Percentiles rank a stretch among this genome's conserved stretches.
These are phyloP conservation scores for Cygnus atratus DNA, from an alignment of 2,113 vertebrate genomes.

Conservation along the genomic window DNA sequence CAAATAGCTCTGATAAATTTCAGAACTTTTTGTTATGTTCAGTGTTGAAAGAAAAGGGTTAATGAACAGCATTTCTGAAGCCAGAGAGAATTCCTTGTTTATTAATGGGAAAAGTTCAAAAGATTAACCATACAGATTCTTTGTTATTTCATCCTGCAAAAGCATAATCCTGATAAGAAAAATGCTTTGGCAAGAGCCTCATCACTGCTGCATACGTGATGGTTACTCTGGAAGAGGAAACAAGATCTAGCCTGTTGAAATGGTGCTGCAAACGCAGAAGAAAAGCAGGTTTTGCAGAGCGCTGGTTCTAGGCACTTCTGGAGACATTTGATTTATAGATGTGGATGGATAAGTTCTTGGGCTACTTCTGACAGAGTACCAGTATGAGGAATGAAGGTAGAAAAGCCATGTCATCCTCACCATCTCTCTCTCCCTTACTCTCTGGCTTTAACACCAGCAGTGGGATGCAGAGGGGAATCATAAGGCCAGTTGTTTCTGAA, in stretches of 20 bases:
- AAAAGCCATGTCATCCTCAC: not conserved
- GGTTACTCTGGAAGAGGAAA: not conserved
- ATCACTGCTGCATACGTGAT: not conserved
- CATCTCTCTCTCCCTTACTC: not conserved
- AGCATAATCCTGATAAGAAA: not conserved
- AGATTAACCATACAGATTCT: not conserved
- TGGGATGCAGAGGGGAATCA: not conserved
- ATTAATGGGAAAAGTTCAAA: not conserved
- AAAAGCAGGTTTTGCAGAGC: conserved; percentile 13
- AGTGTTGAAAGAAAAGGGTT: not conserved
- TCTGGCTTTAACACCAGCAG: not conserved
- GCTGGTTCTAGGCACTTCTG: not conserved
- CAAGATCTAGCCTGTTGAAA: conserved; percentile 18
- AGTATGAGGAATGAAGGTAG: not conserved
- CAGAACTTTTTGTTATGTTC: not conserved
- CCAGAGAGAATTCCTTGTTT: not conserved
- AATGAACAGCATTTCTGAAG: not conserved
- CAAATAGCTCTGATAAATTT: not conserved
- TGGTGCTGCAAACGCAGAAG: not conserved
- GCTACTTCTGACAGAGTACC: not conserved
- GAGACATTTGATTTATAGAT: not conserved
- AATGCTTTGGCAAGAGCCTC: not conserved
- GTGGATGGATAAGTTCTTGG: not conserved
- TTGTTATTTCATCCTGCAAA: conserved; percentile 27
- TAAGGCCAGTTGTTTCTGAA: not conserved